These are phyloP conservation scores for Platycheirus rosarum DNA, from an alignment of 2,888 invertebrate genomes.

Conservation along the genomic window DNA sequence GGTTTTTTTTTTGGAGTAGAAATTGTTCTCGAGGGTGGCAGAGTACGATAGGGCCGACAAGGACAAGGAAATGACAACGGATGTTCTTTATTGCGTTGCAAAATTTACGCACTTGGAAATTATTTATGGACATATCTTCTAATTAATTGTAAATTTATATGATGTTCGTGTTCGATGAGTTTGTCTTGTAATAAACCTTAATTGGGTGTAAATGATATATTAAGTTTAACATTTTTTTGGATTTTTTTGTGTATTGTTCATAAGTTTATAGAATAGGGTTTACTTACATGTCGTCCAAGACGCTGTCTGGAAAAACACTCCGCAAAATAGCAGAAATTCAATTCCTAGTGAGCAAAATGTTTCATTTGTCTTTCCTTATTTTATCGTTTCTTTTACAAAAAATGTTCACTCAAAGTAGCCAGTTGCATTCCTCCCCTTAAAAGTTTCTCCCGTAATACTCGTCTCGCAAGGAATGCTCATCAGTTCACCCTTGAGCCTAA, in stretches of 20 bases:
- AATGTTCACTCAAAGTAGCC: too few species aligned
- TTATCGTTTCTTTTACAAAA: too few species aligned
- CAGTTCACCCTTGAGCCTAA: too few species aligned
- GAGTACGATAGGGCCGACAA: constrained; percentile 17
- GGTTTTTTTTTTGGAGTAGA: constrained; percentile 28
- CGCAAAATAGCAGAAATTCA: too few species aligned
- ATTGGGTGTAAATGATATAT: constrained; percentile 74
- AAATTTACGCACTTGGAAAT: constrained; percentile 75
- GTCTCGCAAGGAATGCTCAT: too few species aligned
- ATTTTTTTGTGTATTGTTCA: constrained; percentile 2
- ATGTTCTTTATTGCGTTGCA: constrained; percentile 75
- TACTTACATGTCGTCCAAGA: too few species aligned
- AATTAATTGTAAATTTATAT: constrained; percentile 76
- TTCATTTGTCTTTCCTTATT: too few species aligned
- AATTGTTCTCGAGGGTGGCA: constrained; percentile 46
- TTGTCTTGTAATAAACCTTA: constrained; percentile 73
- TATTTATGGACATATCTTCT: constrained; percentile 75
- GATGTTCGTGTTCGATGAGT: constrained; percentile 72
- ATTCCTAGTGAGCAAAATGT: too few species aligned
- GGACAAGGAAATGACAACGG: constrained; percentile 62
- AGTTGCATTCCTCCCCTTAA: too few species aligned
- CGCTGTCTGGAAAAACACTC: too few species aligned
- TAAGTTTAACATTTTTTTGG: constrained; percentile 58
- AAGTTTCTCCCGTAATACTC: too few species aligned
- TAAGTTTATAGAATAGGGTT: too few species aligned